These are phyloP conservation scores for Rallus limicola DNA, from an alignment of 2,113 vertebrate species.

Conservation along the genomic window DNA sequence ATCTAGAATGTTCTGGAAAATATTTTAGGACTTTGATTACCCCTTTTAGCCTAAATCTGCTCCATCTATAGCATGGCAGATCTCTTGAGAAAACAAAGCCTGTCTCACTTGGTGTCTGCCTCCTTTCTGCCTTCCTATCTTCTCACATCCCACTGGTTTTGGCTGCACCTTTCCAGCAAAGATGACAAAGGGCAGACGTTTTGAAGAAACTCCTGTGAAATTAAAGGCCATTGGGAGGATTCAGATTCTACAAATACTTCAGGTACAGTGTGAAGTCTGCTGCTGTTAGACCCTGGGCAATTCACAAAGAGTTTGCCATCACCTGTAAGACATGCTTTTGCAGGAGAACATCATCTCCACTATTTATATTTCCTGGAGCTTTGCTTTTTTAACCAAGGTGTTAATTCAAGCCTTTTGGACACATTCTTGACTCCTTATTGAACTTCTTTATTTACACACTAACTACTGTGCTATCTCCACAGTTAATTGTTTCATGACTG, in stretches of 20 bases:
- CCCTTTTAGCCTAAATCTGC: not conserved
- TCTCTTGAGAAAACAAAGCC: not conserved
- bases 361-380: not conserved
- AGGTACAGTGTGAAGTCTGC: rapidly evolving
- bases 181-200: not conserved
- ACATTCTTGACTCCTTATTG: not conserved
- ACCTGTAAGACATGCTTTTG: not conserved
- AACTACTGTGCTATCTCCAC: not conserved
- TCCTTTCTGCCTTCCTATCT: not conserved
- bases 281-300: not conserved
- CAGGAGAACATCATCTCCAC: not conserved
- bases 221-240: not conserved
- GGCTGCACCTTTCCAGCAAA: not conserved
- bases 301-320: not conserved
- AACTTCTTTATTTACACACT: not conserved
- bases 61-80: not conserved
- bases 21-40: not conserved
- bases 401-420: not conserved
- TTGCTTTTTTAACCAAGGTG: not conserved
- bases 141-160: not conserved
- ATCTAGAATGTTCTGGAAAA: not conserved
- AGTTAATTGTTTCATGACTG: not conserved
- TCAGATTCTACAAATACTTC: not conserved
- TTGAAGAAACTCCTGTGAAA: not conserved
- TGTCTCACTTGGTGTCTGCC: not conserved